Base-by-base conservation (phyloP, 1,140 invertebrate genomes). In the Platorchestia sp. region DNA sequence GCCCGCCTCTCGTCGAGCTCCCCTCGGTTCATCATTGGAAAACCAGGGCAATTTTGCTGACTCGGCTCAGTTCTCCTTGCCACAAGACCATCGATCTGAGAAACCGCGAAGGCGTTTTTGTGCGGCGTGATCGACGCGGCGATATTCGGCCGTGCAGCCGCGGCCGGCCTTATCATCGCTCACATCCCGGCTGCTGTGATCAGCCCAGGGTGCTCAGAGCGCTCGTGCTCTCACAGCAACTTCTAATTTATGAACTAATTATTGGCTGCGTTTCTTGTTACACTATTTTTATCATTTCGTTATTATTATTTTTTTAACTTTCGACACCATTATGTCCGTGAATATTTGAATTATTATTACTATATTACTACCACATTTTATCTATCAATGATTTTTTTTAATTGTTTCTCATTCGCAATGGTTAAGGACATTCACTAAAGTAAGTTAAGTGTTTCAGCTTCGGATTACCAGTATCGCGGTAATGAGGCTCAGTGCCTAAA, bases 81-180 rank as follows among this genome's bases (percentile, higher is more conserved):
- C 43, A 40, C 91, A 93, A 93, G 91, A 93, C 91, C 91, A 93
- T 93, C 91, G 91, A 93, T 93, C 91, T 93, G 91, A 93, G 45
- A 44, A 40, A 45, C 91, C 45, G 40, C 91, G 40, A 93, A 47
- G 45, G 43, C 36, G 43, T 45, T 93, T 44, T 44, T 93, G 91
- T 44, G 43, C 5, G 22, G 43, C 43, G 91, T 93, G 91, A 93
- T 93, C 43, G 44, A 93, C 43, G 43, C 36, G 40, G 45, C 40
- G 91, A 93, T 93, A 93, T 93, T 40, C 91, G 14, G 36, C 91
- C 45, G 91, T n/a, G n/a, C n/a, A 47, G 44, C 36, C 7, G 41
- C 14, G 6, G 7, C 7, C 7, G 36, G 44, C 40, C 22, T 19
- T 19, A 93, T 93, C 40, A 93, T 93, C 91, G 3, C 43, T 75